phyloP scores from a whole-genome alignment of 1,140 invertebrate species.

The Gonatopus flavifemur region DNA sequence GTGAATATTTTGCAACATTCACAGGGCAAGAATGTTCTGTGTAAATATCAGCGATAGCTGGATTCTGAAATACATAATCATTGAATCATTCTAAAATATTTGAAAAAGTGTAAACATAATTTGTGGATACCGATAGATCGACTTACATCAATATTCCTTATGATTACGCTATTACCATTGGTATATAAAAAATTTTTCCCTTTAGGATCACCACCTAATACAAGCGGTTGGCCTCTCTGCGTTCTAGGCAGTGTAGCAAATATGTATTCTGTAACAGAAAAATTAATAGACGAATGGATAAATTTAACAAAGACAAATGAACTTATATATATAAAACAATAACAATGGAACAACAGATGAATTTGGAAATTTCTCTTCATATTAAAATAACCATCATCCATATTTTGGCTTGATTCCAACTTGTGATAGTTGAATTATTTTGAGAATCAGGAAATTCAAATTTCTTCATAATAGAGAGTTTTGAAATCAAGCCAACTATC shows the following conservation, averaged over 20 bases:
- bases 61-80: constrained; percentile 87
- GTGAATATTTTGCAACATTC: constrained; percentile 97
- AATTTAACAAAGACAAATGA: neutral
- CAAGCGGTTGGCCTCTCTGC: constrained; percentile 87
- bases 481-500: no score
- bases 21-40: constrained; percentile 94
- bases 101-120: no score
- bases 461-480: no score
- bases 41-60: constrained; percentile 90
- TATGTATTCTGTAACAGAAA: constrained; percentile 72
- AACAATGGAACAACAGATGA: neutral
- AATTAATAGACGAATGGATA: neutral
- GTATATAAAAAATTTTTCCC: constrained; percentile 97
- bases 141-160: constrained; percentile 90
- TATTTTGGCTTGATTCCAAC: no score
- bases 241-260: constrained; percentile 93
- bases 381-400: no score
- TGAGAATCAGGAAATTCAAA: no score
- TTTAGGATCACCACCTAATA: constrained; percentile 93
- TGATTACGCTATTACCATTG: constrained; percentile 97
- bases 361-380: constrained; percentile 5
- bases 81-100: no score
- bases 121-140: no score
- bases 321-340: constrained; percentile 1
- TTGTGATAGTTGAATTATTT: no score